Evolutionary conservation across 2,888 invertebrate genomes (phyloP), one percentile per base, ranked within the genome.

Genomic region (Hedychridium roseum): DNA sequence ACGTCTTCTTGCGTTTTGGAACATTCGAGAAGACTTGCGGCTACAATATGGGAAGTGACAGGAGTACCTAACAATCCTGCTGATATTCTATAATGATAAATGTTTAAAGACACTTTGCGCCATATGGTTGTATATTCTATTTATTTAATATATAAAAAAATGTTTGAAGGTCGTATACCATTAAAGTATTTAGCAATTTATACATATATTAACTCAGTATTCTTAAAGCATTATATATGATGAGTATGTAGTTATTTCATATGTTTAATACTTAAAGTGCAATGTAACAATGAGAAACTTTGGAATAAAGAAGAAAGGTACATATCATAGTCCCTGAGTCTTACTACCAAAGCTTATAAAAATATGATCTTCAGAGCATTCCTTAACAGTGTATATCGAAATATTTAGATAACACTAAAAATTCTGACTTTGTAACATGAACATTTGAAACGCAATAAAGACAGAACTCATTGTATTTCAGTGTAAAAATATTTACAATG

Each of bases 1-100:
- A 92, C 93, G 0, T 86, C 92, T 0, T 87, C 91, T 1, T 90
- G 90, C 44, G 91, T 94, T 0, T 84, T 93, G 56, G 92, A 93
- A 71, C 94, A 94, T 72, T 89, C 91, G 3, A 83, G 92, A 37
- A 84, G 92, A 46, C 81, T 94, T 3, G 91, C 92, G 2, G 92
- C 92, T 34, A 90, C 90, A 0, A 87, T 90, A 50, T 87, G 87
- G 82, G 90, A 91, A 68, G 81, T 91, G 1, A 86, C 86, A 28
- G 86, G 86, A 21, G 81, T 85, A 39, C 85, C 86, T 5, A 85
- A 80, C 68, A 85, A 84, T 74, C 84, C 85, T 4, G 80, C 83
- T 7, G 86, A 87, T 71, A 80, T 88, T 44, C 74, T 86, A 30
- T 86, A 80, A 81, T 60, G 43, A 46, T 39, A 37, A 48, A 38